A percentile compares a stretch with the other conserved stretches of the same genome.
phyloP scores from a whole-genome alignment of 2,113 vertebrate species.

The Sinocyclocheilus maitianheensis region DNA sequence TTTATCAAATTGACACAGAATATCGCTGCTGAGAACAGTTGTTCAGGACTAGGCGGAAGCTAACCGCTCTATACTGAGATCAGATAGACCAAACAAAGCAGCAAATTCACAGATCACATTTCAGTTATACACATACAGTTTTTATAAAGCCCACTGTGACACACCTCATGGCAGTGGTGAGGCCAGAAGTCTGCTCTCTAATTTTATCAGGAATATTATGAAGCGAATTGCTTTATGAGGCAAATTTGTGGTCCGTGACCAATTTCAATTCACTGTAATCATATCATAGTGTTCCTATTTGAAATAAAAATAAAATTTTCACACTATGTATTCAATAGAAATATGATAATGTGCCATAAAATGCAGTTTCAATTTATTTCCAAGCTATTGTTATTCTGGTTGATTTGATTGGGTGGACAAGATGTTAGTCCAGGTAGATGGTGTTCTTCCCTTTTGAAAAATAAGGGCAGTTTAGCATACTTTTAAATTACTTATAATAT shows the following conservation, averaged over 20 bases:
- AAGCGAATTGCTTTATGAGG: not conserved
- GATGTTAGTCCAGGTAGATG: not conserved
- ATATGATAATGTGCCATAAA: not conserved
- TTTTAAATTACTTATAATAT: not conserved
- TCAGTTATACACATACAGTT: not conserved
- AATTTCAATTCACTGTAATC: not conserved
- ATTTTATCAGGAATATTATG: not conserved
- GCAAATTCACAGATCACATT: not conserved
- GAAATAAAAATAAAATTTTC: not conserved
- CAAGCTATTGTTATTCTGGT: not conserved
- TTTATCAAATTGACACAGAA: slow-evolving; percentile 51
- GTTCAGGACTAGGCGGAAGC: not conserved
- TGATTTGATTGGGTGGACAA: not conserved
- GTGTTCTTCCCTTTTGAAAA: not conserved
- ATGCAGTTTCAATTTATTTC: not conserved
- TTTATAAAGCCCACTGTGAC: not conserved
- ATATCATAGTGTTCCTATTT: not conserved
- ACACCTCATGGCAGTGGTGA: not conserved
- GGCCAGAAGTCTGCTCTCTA: no score
- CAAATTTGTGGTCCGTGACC: not conserved
- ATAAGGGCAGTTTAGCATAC: not conserved
- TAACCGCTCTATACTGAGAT: slow-evolving; percentile 22
- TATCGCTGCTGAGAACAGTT: slow-evolving; percentile 16
- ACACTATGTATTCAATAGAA: not conserved
- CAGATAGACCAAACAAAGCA: slow-evolving; percentile 11